Evolutionary conservation across 2,113 vertebrate genomes (phyloP).

Genomic region (Diphyllodes magnificus): DNA sequence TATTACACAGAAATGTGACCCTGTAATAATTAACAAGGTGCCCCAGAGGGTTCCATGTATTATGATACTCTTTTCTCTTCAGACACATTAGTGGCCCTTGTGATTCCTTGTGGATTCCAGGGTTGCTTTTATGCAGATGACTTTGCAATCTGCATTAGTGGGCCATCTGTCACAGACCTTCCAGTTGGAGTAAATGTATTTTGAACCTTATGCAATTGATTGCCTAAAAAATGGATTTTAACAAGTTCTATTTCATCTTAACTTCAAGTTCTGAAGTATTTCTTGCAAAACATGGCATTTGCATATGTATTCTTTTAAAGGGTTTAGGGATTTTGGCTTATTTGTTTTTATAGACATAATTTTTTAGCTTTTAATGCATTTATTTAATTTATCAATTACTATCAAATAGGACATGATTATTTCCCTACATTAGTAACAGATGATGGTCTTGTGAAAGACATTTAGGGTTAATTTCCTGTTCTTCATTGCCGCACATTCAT

Average conservation of each 20-base stretch:
- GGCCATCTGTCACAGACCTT: conserved; percentile 39
- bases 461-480: background rate
- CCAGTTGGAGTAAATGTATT: background rate
- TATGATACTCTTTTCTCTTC: background rate
- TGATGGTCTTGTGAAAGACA: background rate
- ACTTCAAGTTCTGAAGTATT: background rate
- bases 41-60: background rate
- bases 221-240: background rate
- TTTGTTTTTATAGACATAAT: background rate
- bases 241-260: background rate
- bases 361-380: background rate
- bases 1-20: conserved; percentile 1
- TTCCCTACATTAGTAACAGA: background rate
- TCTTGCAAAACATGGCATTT: background rate
- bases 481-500: background rate
- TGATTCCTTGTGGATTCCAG: background rate
- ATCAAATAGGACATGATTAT: background rate
- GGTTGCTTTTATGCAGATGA: background rate
- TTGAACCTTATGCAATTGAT: background rate
- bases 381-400: background rate
- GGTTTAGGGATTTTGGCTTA: background rate
- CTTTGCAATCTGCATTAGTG: background rate
- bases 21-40: conserved; percentile 21
- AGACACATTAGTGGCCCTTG: background rate
- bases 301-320: background rate